phyloP scores from a whole-genome alignment of 2,113 vertebrate genomes.

The Tringa solitaria region DNA sequence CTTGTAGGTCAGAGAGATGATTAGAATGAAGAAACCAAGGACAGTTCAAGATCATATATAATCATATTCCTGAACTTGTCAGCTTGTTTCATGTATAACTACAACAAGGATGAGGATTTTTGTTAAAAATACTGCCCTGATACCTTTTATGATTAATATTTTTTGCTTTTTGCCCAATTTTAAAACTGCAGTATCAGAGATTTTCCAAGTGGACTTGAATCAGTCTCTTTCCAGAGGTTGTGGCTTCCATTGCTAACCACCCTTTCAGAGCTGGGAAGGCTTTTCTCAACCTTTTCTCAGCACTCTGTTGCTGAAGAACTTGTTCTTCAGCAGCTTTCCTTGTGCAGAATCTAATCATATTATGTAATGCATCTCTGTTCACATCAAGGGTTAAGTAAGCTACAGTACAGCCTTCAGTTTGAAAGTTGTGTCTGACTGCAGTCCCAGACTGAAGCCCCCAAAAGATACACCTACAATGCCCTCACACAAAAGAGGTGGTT shows the following conservation, averaged over 20 bases:
- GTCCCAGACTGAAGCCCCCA: slow-evolving; percentile 25
- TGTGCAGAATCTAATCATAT: fast-evolving
- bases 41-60: neutral
- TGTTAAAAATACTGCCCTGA: neutral
- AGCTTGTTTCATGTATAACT: neutral
- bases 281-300: neutral
- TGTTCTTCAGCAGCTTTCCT: neutral
- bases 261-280: neutral
- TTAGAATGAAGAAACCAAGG: neutral
- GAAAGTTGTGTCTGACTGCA: slow-evolving; percentile 30
- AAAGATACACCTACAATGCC: neutral
- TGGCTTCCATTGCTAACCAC: neutral
- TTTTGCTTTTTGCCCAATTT: neutral
- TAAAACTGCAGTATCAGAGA: neutral
- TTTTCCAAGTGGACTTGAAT: neutral
- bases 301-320: neutral
- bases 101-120: neutral
- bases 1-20: neutral
- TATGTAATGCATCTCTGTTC: neutral
- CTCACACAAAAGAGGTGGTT: slow-evolving; percentile 56
- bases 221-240: neutral
- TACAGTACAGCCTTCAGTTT: neutral
- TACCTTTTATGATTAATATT: neutral
- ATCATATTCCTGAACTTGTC: neutral
- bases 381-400: slow-evolving; percentile 36